Conservation (phyloP, 64 coral and sea anemone genomes). For the Montipora efflorescens region DNA sequence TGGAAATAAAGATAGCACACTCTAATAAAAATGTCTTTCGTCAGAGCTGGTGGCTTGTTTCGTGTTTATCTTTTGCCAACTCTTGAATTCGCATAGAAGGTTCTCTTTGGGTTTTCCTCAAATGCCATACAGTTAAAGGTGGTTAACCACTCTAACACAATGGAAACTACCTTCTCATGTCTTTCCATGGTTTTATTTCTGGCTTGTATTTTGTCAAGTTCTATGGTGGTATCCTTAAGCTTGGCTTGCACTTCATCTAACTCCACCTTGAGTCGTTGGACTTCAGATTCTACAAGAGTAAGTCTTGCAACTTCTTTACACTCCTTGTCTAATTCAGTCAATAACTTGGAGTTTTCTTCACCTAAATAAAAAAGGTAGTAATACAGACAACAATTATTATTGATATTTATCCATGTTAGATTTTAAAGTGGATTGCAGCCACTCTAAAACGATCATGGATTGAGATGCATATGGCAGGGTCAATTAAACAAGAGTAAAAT, state of each 20-base stretch:
- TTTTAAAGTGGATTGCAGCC: too few species aligned
- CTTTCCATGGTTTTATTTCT: constrained; percentile 89
- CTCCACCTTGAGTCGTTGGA: constrained; percentile 69
- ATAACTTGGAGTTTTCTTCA: constrained; percentile 56
- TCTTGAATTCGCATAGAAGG: too few species aligned
- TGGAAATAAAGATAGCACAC: too few species aligned
- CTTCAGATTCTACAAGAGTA: constrained; percentile 73
- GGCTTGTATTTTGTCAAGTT: constrained; percentile 92
- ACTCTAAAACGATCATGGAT: too few species aligned
- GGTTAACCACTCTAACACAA: too few species aligned
- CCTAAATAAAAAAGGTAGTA: constrained; percentile 36
- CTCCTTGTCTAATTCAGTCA: constrained; percentile 77
- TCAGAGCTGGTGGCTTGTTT: neutral
- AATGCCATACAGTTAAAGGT: too few species aligned
- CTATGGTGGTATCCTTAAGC: constrained; percentile 78
- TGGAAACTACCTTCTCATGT: constrained; percentile 82
- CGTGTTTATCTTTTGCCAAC: neutral
- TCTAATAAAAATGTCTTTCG: too few species aligned
- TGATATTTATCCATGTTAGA: too few species aligned
- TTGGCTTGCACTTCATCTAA: constrained; percentile 71
- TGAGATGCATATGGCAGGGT: too few species aligned
- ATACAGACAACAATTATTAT: too few species aligned
- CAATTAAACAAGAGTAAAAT: too few species aligned
- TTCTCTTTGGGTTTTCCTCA: too few species aligned
- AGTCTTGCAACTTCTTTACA: constrained; percentile 69